These are phyloP conservation scores for Trididemnum miniatum DNA, from an alignment of 23 tunicate species.

Conservation along the genomic window DNA sequence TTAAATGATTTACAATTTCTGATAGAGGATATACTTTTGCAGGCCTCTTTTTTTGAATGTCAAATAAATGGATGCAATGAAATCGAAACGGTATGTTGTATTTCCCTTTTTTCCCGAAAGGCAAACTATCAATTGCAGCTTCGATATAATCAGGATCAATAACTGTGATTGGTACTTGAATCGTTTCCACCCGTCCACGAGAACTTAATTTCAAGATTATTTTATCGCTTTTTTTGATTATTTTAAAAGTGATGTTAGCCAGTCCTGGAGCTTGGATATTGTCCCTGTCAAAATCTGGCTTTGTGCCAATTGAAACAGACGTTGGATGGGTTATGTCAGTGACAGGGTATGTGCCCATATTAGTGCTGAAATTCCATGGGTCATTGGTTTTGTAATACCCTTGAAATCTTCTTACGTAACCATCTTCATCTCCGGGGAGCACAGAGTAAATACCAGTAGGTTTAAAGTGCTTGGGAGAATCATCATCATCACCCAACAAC, in stretches of 20 bases:
- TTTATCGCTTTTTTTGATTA: neutral
- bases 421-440: neutral
- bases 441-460: constrained; percentile 19
- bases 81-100: constrained; percentile 38
- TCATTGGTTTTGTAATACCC: neutral
- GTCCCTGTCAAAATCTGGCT: constrained; percentile 36
- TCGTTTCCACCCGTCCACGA: neutral
- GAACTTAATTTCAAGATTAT: neutral
- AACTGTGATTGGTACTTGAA: neutral
- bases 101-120: constrained; percentile 7
- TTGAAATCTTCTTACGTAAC: neutral
- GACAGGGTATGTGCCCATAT: constrained; percentile 42
- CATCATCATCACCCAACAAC: no score
- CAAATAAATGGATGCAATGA: constrained; percentile 55
- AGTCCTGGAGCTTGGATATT: constrained; percentile 19
- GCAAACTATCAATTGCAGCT: neutral
- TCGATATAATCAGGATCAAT: constrained; percentile 1
- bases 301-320: constrained; percentile 30
- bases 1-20: constrained; percentile 54
- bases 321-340: constrained; percentile 43
- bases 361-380: constrained; percentile 74
- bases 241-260: neutral
- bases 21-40: constrained; percentile 1
- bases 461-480: no score
- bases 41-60: constrained; percentile 58